Evolutionary conservation across 2,113 vertebrate genomes (phyloP).

Genomic region (Melanerpes aurifrons): DNA sequence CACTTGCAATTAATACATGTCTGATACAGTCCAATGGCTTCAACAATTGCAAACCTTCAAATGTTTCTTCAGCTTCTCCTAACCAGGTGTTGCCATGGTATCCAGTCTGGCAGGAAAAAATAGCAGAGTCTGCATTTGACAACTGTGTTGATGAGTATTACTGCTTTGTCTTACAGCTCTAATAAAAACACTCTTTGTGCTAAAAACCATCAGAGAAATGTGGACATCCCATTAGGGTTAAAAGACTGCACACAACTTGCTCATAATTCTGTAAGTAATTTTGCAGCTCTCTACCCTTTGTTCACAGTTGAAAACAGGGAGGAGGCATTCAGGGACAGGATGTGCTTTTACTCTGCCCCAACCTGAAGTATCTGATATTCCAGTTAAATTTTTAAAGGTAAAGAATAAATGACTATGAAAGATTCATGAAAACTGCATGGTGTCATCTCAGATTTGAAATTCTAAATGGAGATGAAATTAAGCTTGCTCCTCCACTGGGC

Average conservation of each 20-base stretch:
- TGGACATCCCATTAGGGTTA: not conserved
- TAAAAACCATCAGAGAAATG: not conserved
- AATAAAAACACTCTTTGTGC: not conserved
- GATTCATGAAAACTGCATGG: not conserved
- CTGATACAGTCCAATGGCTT: conserved; percentile 74
- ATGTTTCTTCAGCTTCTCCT: conserved; percentile 67
- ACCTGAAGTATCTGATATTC: not conserved
- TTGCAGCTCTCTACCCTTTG: not conserved
- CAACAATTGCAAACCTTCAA: conserved; percentile 72
- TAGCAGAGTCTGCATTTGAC: conserved; percentile 47
- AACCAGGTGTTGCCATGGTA: conserved; percentile 77
- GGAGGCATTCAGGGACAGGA: not conserved
- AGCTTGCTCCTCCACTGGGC: not conserved
- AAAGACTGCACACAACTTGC: not conserved
- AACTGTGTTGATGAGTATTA: conserved; percentile 56
- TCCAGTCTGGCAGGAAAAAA: conserved; percentile 54
- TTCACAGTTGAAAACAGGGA: not conserved
- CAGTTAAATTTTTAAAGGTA: not conserved
- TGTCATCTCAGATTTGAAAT: not conserved
- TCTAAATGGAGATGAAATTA: not conserved
- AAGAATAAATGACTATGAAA: not conserved
- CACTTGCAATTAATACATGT: conserved; percentile 79
- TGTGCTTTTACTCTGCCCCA: not conserved
- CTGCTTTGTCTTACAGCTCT: not conserved
- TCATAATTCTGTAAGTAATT: not conserved